Evolutionary conservation across 1,140 invertebrate species (phyloP), one percentile per base, ranked within the genome.

Genomic region (Drosophila miranda): DNA sequence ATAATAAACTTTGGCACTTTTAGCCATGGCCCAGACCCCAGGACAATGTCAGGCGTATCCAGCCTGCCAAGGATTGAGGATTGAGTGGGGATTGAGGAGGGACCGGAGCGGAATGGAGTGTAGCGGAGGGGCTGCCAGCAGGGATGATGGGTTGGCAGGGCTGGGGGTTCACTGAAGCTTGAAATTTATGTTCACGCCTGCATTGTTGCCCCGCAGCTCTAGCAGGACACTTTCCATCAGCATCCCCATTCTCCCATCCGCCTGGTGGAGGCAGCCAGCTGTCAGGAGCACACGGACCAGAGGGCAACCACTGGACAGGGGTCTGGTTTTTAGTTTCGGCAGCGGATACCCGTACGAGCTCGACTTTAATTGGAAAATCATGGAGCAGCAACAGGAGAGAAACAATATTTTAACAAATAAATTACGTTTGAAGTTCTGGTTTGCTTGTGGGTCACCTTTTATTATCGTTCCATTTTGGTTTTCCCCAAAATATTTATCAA

Each of bases 1-100:
- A 84, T 84, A 84, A 86, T 84, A 84, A 84, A 84, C 81, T 84
- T 86, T 86, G 81, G 81, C 81, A 84, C 81, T 84, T 86, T 84
- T 81, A 70, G 77, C 81, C 76, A 79, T 73, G 72, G 73, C 62
- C 55, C 50, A 53, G 49, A 59, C 19, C 41, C 16, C 16, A 38
- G 51, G 13, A 43, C 51, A 54, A 38, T 38, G 34, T 38, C 34
- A 13, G 34, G 34, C 34, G 34, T 38, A 38, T 38, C 11, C 34
- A 11, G 34, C 9, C 34, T 38, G 34, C 34, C 34, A 38, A 13
- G 34, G 34, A 38, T 38, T 38, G 23, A 52, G 48, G 54, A 62
- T 45, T 61, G 57, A 55, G 49, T 46, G 46, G 51, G 54, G 41
- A 61, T 54, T 49, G 52, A 61, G 63, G 61, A 45, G 7, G 16